Base-by-base conservation (phyloP, 2,797 vertebrate species). In the Vultur gryphus region DNA sequence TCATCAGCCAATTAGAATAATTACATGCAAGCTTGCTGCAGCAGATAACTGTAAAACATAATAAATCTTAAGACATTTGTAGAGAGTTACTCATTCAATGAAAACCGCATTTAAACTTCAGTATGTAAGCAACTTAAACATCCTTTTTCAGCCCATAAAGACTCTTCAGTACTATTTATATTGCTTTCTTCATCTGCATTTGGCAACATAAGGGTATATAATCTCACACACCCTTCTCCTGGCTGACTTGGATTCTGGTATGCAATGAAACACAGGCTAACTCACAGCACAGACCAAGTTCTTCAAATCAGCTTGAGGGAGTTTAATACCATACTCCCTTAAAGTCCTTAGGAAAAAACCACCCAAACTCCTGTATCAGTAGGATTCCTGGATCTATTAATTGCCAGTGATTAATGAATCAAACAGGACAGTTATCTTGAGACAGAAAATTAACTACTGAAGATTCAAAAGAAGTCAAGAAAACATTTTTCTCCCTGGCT, bases 1-100 rank as follows among this genome's bases (percentile, higher is more conserved):
- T 97, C 93, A 87, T 26, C 65, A 79, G 76, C 79, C 83, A 94
- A 96, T 96, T 90, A 95, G 84, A 91, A 97, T 94, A 96, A 97
- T 93, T 87, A 95, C 66, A 96, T 21, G 79, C 84, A 84, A 86
- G 67, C 46, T 71, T 69, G 41, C 52, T 87, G 84, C 82, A 69
- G 82, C 48, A 97, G 79, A 89, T 72, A 94, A 77, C 71, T 64
- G 64, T 51, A 82, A 86, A 88, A 44, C 44, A 67, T 25, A 66
- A 92, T 49, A 89, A 92, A 95, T 83, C 80, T 76, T 28, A 51
- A 89, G 58, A 44, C 62, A 81, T 51, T 69, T 89, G 64, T 11
- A 65, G 52, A 86, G 37, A 80, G 37, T 43, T 91, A 61, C 57
- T 20, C 59, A 0, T 54, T 91, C 88, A 92, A 67, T 61, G 71